Evolutionary conservation across 2,797 vertebrate species (phyloP), one percentile per base, ranked within the genome.

Genomic region (Tokudaia tokunoshimensis): DNA sequence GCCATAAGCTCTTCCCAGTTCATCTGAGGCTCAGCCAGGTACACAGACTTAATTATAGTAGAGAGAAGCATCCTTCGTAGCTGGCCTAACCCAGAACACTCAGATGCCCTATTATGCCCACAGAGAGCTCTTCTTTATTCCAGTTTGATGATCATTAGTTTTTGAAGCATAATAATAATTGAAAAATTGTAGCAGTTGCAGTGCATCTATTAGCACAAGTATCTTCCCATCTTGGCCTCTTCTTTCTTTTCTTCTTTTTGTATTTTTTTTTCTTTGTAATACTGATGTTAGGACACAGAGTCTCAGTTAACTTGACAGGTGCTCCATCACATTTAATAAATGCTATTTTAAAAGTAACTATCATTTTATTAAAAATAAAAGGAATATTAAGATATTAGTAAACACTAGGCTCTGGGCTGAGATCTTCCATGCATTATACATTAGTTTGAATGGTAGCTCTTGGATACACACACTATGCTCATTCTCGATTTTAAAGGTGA

Each of bases 41-140:
- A 34, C 41, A 63, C 50, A 95, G 91, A 83, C 31, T 55, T 93
- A 89, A 94, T 65, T 83, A 41, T 47, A 24, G n/a, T 31, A 91
- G 74, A 91, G 67, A 94, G 24, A 55, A 67, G 31, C 22, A 31
- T 50, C 92, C 44, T 61, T 87, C 26, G 15, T n/a, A 59, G 4
- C 52, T 76, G 59, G 44, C 29, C 59, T 85, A 72, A 80, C 44
- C 17, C 6, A 52, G 37, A 57, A 29, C 9, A 85, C 65, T 26
- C 65, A 91, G 47, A 34, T 24, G 44, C 47, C 41, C 41, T 75
- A 0, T 47, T 75, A 24, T 34, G 52, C 29, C 17, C 44, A n/a
- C 2, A 95, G 87, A 93, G 91, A 88, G 59, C 1, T 26, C 67
- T 20, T 37, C 9, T 67, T 4, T 26, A 29, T 67, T 34, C n/a